Conservation (phyloP, 2,888 invertebrate species). For the Eustalomyia histrio region DNA sequence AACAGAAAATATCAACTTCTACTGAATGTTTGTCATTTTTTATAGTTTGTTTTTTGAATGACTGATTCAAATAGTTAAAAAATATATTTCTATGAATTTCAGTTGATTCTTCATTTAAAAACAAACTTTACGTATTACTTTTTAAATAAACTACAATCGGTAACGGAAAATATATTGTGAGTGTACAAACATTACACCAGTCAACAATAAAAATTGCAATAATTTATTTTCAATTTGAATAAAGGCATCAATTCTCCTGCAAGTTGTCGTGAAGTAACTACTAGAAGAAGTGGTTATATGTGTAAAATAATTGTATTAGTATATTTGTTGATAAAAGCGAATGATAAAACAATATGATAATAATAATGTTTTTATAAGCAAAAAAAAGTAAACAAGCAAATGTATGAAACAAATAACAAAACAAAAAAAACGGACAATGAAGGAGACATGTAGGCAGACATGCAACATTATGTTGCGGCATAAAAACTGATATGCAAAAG, state of each 20-base stretch:
- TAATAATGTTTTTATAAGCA: constrained; percentile 26
- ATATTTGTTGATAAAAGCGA: constrained; percentile 37
- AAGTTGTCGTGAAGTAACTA: background rate
- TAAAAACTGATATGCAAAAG: constrained; percentile 62
- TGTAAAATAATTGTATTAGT: constrained; percentile 32
- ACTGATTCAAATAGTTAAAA: no score
- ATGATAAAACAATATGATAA: constrained; percentile 38
- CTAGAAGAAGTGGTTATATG: background rate
- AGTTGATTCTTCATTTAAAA: no score
- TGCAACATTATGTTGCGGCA: constrained; percentile 64
- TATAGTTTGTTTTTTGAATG: no score
- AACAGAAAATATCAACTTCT: no score
- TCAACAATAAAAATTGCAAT: constrained; percentile 38
- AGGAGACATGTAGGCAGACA: constrained; percentile 57
- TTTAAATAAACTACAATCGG: constrained; percentile 10
- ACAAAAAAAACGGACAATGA: constrained; percentile 22
- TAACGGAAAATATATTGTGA: no score
- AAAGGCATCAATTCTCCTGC: constrained; percentile 7
- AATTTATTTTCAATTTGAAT: constrained; percentile 32
- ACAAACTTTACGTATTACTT: no score
- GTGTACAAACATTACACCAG: constrained; percentile 35
- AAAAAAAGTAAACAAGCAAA: background rate
- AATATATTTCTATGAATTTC: no score
- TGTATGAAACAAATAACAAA: constrained; percentile 10
- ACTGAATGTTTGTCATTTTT: no score